Base-by-base conservation (phyloP, 2,113 vertebrate genomes). In the Empidonax traillii region DNA sequence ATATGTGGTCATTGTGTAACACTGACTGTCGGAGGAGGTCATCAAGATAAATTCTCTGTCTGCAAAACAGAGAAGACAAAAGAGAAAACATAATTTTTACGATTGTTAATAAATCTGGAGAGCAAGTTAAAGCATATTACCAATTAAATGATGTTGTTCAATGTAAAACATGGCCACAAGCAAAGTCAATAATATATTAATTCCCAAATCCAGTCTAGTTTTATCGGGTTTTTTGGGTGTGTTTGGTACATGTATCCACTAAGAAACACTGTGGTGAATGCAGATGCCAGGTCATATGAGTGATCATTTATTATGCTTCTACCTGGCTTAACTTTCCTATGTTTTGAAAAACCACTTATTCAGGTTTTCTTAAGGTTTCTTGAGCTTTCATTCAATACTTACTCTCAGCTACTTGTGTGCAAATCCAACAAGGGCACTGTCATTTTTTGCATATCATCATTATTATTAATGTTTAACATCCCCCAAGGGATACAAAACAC, bases 21-120 rank as follows among this genome's bases (percentile, higher is more conserved):
- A 83, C 2, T 81, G 55, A n/a, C 55, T 91, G 59, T 56, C 72
- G 86, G 75, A 88, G 52, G 63, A 93, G 59, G 56, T 93, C 63
- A 69, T 62, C 14, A n/a, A 75, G 76, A 90, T 74, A 86, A 90
- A 90, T 91, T 56, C 49, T 59, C 43, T 88, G 47, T 59, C 43
- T 88, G 47, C 61, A 81, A 86, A 55, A 44, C 56, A 56, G 73
- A 91, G 77, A 52, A 79, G 59, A 79, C 39, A 77, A 93, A 78
- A 63, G 61, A 91, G 76, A 94, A 86, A 95, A 61, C 33, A 85
- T 75, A 56, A 41, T 78, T 86, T 92, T 92, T 72, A 61, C 20
- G 66, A 24, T 56, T 90, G 41, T 84, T 86, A 75, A 84, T 85
- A 90, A 77, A 68, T 56, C 47, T 71, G 52, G 30, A 85, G 71